Conservation (phyloP, 64 coral and sea anemone genomes). For the Orbicella faveolata region DNA sequence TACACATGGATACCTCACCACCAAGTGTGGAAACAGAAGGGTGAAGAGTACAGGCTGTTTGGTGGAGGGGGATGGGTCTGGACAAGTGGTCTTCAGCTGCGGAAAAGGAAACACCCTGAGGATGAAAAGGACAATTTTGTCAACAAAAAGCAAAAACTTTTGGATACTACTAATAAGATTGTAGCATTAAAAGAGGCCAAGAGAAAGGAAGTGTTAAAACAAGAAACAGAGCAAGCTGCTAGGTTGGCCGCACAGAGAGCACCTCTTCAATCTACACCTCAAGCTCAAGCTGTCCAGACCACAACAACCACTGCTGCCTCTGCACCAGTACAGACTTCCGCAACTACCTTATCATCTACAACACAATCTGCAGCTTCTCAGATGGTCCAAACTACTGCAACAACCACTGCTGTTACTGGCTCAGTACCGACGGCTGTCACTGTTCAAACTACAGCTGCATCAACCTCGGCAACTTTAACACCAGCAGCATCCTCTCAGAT, state of each 20-base stretch:
- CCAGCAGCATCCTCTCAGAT: neutral
- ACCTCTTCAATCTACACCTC: neutral
- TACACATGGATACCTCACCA: slow-evolving; percentile 88
- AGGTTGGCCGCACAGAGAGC: slow-evolving; percentile 26
- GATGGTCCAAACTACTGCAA: neutral
- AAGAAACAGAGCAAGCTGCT: slow-evolving; percentile 35
- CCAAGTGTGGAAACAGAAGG: slow-evolving; percentile 94
- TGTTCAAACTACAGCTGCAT: neutral
- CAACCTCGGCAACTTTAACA: neutral
- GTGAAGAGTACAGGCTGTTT: slow-evolving; percentile 95
- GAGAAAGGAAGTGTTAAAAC: slow-evolving; percentile 32
- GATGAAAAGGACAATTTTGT: slow-evolving; percentile 59
- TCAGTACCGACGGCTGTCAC: neutral
- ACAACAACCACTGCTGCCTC: neutral
- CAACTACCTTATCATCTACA: neutral
- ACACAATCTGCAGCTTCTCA: neutral
- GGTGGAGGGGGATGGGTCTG: slow-evolving; percentile 93
- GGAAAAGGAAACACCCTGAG: slow-evolving; percentile 39
- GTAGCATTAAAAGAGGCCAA: slow-evolving; percentile 11
- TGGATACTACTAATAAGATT: slow-evolving; percentile 45
- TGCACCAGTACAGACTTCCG: neutral
- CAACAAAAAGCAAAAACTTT: slow-evolving; percentile 54
- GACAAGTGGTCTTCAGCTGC: slow-evolving; percentile 68
- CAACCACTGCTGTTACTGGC: neutral
- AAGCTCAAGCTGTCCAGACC: neutral